Evolutionary conservation across 1,140 invertebrate species (phyloP), one percentile per base, ranked within the genome.

Genomic region (Plutomurus gul): DNA sequence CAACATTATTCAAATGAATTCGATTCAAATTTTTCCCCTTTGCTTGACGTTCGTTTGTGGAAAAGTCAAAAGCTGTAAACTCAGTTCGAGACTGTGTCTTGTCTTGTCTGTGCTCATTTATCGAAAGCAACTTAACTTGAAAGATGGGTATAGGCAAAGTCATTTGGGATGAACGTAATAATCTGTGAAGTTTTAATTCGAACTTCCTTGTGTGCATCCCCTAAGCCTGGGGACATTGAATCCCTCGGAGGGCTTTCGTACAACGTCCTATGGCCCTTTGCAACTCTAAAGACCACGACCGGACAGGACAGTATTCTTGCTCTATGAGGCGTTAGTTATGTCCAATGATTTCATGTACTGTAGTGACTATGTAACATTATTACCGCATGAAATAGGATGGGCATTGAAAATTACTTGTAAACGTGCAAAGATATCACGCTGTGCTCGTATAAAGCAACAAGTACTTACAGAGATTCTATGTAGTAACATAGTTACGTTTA

Each of bases 361-460:
- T 10, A 11, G 13, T 56, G 10, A n/a, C 27, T 36, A 33, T 25
- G 36, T 65, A 65, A 30, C 36, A 33, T 60, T 60, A 13, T 30
- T 16, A 65, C n/a, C n/a, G 25, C 30, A n/a, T 65, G 56, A 65
- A 65, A 65, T 65, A 30, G 56, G 56, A 65, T 65, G 56, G 56
- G 56, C 56, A 65, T 65, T 65, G 30, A 65, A 65, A 65, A 65
- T 65, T n/a, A 33, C 56, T 65, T 49, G 46, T 49, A 49, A 49
- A 49, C 56, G 56, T 65, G 25, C 36, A n/a, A 65, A 65, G 56
- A 13, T 65, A 36, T 65, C 56, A 65, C 36, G 56, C 56, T 65
- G 56, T 33, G 56, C 36, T 65, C 36, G 56, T 33, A 30, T 65
- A 65, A 65, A 65, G 56, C 56, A 65, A 65, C 56, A 65, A 25